Evolutionary conservation across 1,140 invertebrate genomes (phyloP).

Genomic region (Tetramorium simillimum): DNA sequence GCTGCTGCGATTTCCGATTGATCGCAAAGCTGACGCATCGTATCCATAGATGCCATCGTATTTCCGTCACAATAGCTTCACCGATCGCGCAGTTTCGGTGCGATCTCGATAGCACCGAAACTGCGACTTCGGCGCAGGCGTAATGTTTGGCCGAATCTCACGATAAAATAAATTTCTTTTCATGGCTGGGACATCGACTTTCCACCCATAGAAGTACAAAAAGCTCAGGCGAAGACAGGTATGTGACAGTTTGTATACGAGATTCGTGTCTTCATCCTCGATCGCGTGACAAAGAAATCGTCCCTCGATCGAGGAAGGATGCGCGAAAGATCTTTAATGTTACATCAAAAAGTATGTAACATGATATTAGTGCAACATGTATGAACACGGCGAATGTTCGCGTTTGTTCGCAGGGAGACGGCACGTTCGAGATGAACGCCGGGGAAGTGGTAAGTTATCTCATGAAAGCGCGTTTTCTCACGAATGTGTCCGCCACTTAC

Average conservation of each 20-base stretch:
- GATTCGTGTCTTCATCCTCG: neutral
- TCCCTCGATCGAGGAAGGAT: slow-evolving; percentile 1
- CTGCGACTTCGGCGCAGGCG: neutral
- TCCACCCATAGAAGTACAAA: slow-evolving; percentile 92
- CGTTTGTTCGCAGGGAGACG: slow-evolving; percentile 90
- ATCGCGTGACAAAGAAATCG: slow-evolving; percentile 12
- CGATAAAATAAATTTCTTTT: slow-evolving; percentile 73
- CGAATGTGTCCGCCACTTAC: neutral
- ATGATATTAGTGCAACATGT: slow-evolving; percentile 17
- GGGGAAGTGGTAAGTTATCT: slow-evolving; percentile 88
- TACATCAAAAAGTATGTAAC: neutral
- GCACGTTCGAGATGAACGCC: slow-evolving; percentile 90
- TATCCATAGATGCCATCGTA: neutral
- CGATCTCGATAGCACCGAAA: slow-evolving; percentile 24
- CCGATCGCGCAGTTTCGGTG: slow-evolving; percentile 14
- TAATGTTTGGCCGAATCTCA: slow-evolving; percentile 41
- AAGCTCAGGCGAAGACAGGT: slow-evolving; percentile 95
- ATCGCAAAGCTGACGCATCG: neutral
- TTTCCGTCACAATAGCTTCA: slow-evolving; percentile 18
- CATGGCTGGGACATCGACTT: slow-evolving; percentile 61
- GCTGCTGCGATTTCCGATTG: slow-evolving; percentile 3
- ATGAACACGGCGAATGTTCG: neutral
- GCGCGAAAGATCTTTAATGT: slow-evolving; percentile 5
- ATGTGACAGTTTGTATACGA: slow-evolving; percentile 79
- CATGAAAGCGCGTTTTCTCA: neutral